Evolutionary conservation across 2,888 invertebrate species (phyloP).

Genomic region (Liopterus haemorrhoidalis): DNA sequence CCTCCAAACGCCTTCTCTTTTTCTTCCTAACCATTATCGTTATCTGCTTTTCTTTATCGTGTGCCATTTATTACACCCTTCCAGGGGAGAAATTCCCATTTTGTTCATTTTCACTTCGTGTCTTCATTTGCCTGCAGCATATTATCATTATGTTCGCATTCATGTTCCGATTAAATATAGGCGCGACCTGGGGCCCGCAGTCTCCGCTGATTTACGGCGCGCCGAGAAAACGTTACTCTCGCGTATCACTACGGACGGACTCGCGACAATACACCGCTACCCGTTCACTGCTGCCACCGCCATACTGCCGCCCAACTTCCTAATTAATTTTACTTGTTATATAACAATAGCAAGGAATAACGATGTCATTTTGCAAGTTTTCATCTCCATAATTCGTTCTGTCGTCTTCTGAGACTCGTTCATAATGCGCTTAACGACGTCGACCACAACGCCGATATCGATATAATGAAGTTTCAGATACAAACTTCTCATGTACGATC

Average conservation of each 20-base stretch:
- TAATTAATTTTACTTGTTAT: conserved; percentile 30
- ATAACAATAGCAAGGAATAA: conserved; percentile 29
- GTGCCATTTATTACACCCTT: conserved; percentile 20
- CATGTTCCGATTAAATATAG: conserved; percentile 23
- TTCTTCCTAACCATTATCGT: conserved; percentile 19
- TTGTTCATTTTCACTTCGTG: conserved; percentile 23
- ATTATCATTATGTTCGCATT: conserved; percentile 23
- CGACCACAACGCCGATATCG: conserved; percentile 7
- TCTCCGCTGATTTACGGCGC: too few relatives aligned
- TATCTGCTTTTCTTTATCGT: conserved; percentile 24
- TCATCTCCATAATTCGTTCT: conserved; percentile 27
- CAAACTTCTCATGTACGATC: neutral
- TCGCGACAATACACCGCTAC: conserved; percentile 1
- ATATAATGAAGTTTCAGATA: conserved; percentile 19
- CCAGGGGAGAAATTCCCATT: conserved; percentile 18
- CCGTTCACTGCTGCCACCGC: conserved; percentile 3
- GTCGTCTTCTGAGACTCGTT: conserved; percentile 20
- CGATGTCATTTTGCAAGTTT: conserved; percentile 29
- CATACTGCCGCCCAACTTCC: conserved; percentile 15
- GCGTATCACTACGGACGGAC: neutral
- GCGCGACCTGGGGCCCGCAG: conserved; percentile 7
- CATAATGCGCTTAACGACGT: conserved; percentile 19
- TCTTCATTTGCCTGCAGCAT: conserved; percentile 22
- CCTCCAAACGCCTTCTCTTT: conserved; percentile 1
- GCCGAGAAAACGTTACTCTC: too few relatives aligned